Conservation (phyloP, 2,113 vertebrate species). For the Dasyurus viverrinus region DNA sequence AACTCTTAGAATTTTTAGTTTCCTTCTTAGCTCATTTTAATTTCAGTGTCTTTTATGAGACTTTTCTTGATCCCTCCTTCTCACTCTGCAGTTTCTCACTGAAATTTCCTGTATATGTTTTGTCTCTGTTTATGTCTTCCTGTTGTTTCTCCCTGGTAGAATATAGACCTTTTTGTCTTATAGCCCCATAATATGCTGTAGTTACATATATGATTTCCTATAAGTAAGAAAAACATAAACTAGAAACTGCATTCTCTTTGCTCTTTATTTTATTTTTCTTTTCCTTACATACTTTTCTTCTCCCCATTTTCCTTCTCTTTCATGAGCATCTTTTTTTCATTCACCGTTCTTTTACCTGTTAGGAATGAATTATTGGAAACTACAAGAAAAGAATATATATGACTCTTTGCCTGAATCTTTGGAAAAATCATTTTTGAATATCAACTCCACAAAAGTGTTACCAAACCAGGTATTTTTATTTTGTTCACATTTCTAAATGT, state of each 20-base stretch:
- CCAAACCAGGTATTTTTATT: constrained; percentile 83
- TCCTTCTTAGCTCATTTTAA: background rate
- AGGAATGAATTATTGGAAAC: constrained; percentile 94
- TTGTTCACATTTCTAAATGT: background rate
- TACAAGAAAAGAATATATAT: constrained; percentile 91
- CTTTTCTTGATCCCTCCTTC: background rate
- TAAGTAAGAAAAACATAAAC: background rate
- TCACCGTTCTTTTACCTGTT: background rate
- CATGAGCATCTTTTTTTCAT: background rate
- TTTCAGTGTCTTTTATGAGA: background rate
- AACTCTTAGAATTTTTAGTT: background rate
- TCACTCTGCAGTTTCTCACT: background rate
- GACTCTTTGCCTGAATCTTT: constrained; percentile 89
- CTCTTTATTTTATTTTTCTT: background rate
- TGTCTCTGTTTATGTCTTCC: background rate
- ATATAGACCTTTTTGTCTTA: background rate
- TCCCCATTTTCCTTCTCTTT: background rate
- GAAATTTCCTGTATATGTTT: background rate
- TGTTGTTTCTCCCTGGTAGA: background rate
- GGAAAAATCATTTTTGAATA: constrained; percentile 80
- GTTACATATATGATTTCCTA: background rate
- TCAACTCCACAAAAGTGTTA: constrained; percentile 80
- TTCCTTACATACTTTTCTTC: background rate
- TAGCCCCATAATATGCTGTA: background rate
- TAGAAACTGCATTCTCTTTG: background rate